A percentile compares a stretch with the other conserved stretches of the same genome.
Conservation (phyloP, 2,888 invertebrate species). For the Drosophila tripunctata region DNA sequence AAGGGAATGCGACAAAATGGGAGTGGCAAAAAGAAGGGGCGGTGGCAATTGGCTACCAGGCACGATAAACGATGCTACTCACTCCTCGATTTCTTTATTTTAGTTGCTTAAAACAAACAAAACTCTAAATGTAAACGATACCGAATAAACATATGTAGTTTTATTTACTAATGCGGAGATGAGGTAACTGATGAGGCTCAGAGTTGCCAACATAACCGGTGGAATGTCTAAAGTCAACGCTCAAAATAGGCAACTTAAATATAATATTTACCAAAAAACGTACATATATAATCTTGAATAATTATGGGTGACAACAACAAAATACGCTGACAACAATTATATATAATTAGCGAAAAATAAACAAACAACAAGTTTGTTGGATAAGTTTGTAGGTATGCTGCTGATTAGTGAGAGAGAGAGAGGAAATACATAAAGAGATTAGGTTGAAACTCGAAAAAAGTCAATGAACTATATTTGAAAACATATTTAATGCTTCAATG, state of each 20-base stretch:
- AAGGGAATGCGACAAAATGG: conserved; percentile 44
- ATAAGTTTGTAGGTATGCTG: conserved; percentile 28
- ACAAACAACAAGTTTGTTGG: conserved; percentile 11
- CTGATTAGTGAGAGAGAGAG: conserved; percentile 43
- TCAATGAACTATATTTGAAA: neutral
- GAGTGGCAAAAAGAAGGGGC: conserved; percentile 35
- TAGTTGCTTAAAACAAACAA: conserved; percentile 9
- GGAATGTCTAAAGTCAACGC: conserved; percentile 6
- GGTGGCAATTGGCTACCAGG: conserved; percentile 32
- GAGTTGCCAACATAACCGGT: conserved; percentile 28
- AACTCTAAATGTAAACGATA: conserved; percentile 22
- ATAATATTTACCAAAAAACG: conserved; percentile 48
- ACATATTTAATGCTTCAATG: conserved; percentile 12
- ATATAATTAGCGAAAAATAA: conserved; percentile 47
- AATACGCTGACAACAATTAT: conserved; percentile 38
- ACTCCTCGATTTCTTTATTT: neutral
- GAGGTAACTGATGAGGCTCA: conserved; percentile 27
- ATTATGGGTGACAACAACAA: conserved; percentile 43
- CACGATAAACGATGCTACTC: conserved; percentile 27
- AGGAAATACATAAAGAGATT: neutral
- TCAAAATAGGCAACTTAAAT: conserved; percentile 25
- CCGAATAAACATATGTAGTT: conserved; percentile 30
- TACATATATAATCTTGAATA: conserved; percentile 61
- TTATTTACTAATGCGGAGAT: conserved; percentile 30
- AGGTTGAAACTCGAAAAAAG: neutral